A percentile compares a stretch with the other conserved stretches of the same genome.
These are phyloP conservation scores for Chanos chanos DNA, from an alignment of 2,797 vertebrate genomes.

Conservation along the genomic window DNA sequence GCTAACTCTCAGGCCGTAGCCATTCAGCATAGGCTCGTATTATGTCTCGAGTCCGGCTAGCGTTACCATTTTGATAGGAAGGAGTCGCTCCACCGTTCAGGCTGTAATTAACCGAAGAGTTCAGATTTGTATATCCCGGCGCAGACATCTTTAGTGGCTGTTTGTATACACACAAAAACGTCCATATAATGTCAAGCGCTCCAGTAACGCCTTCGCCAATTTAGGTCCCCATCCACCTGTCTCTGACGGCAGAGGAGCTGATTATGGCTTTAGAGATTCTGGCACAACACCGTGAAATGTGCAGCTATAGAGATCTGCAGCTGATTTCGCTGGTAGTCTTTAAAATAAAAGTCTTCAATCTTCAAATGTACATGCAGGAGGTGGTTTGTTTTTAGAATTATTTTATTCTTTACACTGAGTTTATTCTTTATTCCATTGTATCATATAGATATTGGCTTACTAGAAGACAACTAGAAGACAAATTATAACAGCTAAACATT, in stretches of 20 bases:
- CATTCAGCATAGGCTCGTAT: too few species aligned
- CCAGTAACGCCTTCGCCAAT: constrained; percentile 33
- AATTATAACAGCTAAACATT: too few species aligned
- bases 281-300: neutral
- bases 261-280: neutral
- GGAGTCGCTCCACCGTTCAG: constrained; percentile 52
- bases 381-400: too few species aligned
- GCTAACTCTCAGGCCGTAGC: too few species aligned
- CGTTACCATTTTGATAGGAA: constrained; percentile 65
- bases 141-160: constrained; percentile 63
- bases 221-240: constrained; percentile 36
- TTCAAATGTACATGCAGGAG: neutral
- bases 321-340: constrained; percentile 1
- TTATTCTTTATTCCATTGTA: too few species aligned
- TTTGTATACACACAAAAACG: constrained; percentile 26
- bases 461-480: too few species aligned
- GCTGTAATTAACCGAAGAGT: constrained; percentile 56
- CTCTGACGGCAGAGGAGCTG: constrained; percentile 3
- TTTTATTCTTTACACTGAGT: too few species aligned
- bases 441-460: too few species aligned
- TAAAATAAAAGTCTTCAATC: constrained; percentile 39
- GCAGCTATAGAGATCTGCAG: neutral
- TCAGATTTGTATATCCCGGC: constrained; percentile 62
- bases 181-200: constrained; percentile 17
- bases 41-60: too few species aligned